Conservation (phyloP, 2,888 invertebrate species). For the Nephrotoma guestfalica region DNA sequence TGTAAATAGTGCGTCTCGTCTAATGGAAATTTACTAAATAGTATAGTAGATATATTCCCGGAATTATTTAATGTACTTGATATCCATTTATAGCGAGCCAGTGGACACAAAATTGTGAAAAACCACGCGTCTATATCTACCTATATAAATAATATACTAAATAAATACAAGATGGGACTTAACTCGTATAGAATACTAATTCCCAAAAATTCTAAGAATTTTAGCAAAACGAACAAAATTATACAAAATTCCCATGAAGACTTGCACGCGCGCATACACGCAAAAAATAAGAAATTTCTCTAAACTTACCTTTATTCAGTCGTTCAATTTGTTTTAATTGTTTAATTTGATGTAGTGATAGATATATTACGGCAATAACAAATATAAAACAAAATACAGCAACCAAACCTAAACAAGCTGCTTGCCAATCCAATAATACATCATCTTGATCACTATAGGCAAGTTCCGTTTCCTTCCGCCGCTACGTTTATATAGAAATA, state of each 20-base stretch:
- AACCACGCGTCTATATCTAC: not conserved
- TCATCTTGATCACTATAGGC: constrained; percentile 24
- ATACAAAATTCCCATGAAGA: not conserved
- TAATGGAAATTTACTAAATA: not conserved
- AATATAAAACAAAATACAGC: constrained; percentile 64
- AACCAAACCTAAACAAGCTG: constrained; percentile 54
- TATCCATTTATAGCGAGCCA: not conserved
- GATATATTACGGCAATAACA: constrained; percentile 60
- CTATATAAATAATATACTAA: no score
- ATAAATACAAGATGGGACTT: not conserved
- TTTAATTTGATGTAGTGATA: constrained; percentile 60
- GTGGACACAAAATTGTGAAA: not conserved
- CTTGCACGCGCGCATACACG: not conserved
- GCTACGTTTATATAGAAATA: constrained; percentile 1
- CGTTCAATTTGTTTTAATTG: constrained; percentile 70
- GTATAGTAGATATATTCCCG: not conserved
- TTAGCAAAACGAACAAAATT: not conserved
- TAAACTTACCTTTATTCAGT: constrained; percentile 53
- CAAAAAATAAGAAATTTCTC: not conserved
- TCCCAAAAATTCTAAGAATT: not conserved
- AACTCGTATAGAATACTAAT: not conserved
- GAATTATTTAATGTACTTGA: not conserved
- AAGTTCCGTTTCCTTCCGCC: constrained; percentile 8
- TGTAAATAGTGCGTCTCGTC: not conserved
- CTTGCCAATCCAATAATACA: constrained; percentile 56